A percentile compares a stretch with the other conserved stretches of the same genome.
phyloP scores from a whole-genome alignment of 2,888 invertebrate species.

The Acanthosepion pharaonis region DNA sequence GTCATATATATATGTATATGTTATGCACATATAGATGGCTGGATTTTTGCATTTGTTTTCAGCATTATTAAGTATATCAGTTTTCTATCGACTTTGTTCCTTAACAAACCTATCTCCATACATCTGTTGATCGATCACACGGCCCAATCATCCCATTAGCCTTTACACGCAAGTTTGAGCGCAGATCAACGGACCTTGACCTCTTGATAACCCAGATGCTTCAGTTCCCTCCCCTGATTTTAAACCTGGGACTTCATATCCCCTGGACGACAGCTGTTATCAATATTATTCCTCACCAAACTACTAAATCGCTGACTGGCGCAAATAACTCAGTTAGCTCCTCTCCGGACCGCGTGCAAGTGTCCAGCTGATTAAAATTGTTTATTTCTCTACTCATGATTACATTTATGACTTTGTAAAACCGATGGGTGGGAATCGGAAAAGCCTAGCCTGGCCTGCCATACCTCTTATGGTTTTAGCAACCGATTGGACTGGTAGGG shows the following conservation, averaged over 20 bases:
- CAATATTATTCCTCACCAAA: constrained; percentile 18
- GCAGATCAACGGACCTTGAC: background rate
- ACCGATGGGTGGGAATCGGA: constrained; percentile 12
- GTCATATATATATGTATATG: background rate
- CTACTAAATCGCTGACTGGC: background rate
- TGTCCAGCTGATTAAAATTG: constrained; percentile 21
- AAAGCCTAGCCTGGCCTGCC: constrained; percentile 33
- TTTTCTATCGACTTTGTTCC: background rate
- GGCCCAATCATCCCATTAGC: constrained; percentile 33
- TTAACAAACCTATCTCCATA: background rate
- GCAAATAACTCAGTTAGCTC: constrained; percentile 20
- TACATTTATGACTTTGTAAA: constrained; percentile 33
- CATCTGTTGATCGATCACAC: background rate
- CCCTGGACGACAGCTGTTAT: background rate
- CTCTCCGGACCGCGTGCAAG: background rate
- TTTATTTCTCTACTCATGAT: constrained; percentile 2
- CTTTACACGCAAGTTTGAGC: constrained; percentile 33
- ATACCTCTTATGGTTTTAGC: background rate
- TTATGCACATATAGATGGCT: background rate
- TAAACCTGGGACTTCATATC: background rate
- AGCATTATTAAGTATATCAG: background rate
- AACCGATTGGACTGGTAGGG: background rate
- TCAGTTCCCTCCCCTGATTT: constrained; percentile 33
- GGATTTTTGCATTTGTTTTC: background rate
- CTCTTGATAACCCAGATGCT: constrained; percentile 9